Base-by-base conservation (phyloP, 30 jellyfish, hydroid and myxozoan species). In the Aurelia aurita region DNA sequence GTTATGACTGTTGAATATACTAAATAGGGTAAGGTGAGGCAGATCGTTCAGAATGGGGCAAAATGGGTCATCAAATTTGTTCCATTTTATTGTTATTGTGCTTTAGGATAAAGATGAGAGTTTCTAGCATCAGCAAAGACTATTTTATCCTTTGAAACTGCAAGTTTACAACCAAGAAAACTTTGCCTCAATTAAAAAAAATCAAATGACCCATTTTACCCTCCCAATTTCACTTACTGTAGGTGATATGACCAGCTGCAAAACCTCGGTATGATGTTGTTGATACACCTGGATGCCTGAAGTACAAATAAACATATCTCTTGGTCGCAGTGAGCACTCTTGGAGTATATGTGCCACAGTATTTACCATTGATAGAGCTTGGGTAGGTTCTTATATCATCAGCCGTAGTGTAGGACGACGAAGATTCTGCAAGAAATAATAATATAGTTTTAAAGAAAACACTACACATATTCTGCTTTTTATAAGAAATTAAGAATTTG, bases 181-280 rank as follows among this genome's bases (percentile, higher is more conserved):
- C n/a, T n/a, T n/a, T n/a, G n/a, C n/a, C n/a, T n/a, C n/a, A n/a
- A n/a, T n/a, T n/a, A n/a, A n/a, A n/a, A n/a, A n/a, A n/a, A n/a
- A n/a, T n/a, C n/a, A n/a, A n/a, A n/a, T n/a, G n/a, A n/a, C n/a
- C n/a, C n/a, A n/a, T n/a, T n/a, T n/a, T n/a, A n/a, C n/a, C n/a
- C n/a, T n/a, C n/a, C n/a, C n/a, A n/a, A n/a, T 3, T 31, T n/a
- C 43, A 31, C 43, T 31, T 59, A 59, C 72, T 59, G 72, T 59
- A 59, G 16, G 32, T 34, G 43, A 59, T 59, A 34, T 0, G 16
- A 34, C 72, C 72, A 12, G 11, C 28, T 34, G 16, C 29, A 34
- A 59, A 11, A 20, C 72, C 72, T 12, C 72, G 72, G 28, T 59
- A 59, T 29, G 29, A 31, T 31, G 5, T 15, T 20, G 72, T 20